Evolutionary conservation across 2,888 invertebrate species (phyloP).

Genomic region (Polydesmus complanatus): DNA sequence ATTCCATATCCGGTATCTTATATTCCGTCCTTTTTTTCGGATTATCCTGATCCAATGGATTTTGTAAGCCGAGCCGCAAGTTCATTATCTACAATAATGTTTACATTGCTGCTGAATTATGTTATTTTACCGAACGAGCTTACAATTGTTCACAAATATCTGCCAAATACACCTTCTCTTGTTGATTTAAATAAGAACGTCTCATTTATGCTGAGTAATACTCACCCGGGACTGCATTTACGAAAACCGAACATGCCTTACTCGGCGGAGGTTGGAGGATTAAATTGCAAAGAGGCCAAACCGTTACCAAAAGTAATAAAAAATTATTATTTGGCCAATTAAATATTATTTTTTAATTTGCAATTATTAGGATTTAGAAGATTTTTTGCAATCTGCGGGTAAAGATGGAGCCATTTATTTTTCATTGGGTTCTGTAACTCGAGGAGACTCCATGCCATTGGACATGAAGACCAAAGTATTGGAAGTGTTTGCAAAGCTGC

Average conservation of each 20-base stretch:
- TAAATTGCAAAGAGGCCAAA: constrained; percentile 55
- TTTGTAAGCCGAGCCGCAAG: neutral
- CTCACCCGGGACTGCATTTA: constrained; percentile 61
- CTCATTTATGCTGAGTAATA: constrained; percentile 67
- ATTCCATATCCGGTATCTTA: constrained; percentile 7
- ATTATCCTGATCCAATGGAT: neutral
- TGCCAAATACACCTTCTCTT: constrained; percentile 30
- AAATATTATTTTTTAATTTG: neutral
- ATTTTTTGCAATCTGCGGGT: constrained; percentile 9
- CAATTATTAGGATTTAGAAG: constrained; percentile 10
- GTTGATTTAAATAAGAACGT: constrained; percentile 57
- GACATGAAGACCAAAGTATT: constrained; percentile 1
- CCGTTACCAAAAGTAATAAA: constrained; percentile 46
- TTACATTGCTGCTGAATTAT: neutral
- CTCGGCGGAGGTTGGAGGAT: constrained; percentile 69
- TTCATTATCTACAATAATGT: neutral
- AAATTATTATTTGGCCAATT: neutral
- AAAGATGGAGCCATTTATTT: constrained; percentile 14
- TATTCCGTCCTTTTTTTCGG: neutral
- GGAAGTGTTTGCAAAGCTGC: constrained; percentile 6
- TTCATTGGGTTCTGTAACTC: constrained; percentile 8
- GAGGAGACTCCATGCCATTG: constrained; percentile 5
- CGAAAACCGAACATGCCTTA: constrained; percentile 63
- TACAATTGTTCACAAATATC: constrained; percentile 3
- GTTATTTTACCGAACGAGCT: neutral